These are phyloP conservation scores for Oncorhynchus masou DNA, from an alignment of 2,113 vertebrate genomes.

Conservation along the genomic window DNA sequence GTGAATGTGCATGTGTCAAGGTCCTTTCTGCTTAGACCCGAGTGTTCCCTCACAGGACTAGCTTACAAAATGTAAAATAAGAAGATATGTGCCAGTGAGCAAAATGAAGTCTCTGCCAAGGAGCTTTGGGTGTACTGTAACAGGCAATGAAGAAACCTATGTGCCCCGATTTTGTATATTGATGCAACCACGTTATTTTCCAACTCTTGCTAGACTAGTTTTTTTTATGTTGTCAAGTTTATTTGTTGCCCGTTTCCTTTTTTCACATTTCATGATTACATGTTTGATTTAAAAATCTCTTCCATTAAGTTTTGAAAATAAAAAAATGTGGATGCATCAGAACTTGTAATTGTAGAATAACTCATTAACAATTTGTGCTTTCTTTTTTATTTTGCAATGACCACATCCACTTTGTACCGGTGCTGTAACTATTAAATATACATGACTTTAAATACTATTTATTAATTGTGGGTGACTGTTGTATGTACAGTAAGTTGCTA, in stretches of 20 bases:
- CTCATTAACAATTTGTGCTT: slow-evolving; percentile 13
- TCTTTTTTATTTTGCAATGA: slow-evolving; percentile 43
- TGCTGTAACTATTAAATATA: slow-evolving; percentile 80
- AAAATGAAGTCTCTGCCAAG: slow-evolving; percentile 40
- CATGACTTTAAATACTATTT: slow-evolving; percentile 81
- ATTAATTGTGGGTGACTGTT: slow-evolving; percentile 82
- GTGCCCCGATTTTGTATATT: slow-evolving; percentile 66
- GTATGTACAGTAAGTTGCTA: slow-evolving; percentile 78
- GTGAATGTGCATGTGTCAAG: slow-evolving; percentile 47
- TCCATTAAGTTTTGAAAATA: slow-evolving; percentile 40
- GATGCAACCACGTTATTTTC: slow-evolving; percentile 59
- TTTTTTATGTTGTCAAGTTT: slow-evolving; percentile 45
- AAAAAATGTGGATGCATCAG: slow-evolving; percentile 51
- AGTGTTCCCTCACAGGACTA: slow-evolving; percentile 64
- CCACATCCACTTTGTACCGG: slow-evolving; percentile 76
- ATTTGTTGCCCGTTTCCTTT: slow-evolving; percentile 25
- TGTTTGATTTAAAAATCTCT: slow-evolving; percentile 48
- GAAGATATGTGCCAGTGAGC: slow-evolving; percentile 33
- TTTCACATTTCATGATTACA: slow-evolving; percentile 50
- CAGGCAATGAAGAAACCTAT: slow-evolving; percentile 57
- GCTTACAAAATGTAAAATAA: slow-evolving; percentile 53
- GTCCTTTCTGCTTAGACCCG: slow-evolving; percentile 40
- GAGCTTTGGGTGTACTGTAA: slow-evolving; percentile 55
- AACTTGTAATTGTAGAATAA: slow-evolving; percentile 53
- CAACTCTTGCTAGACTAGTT: slow-evolving; percentile 53